A percentile compares a stretch with the other conserved stretches of the same genome.
These are phyloP conservation scores for Trididemnum nubilum DNA, from an alignment of 23 tunicate species.

Conservation along the genomic window DNA sequence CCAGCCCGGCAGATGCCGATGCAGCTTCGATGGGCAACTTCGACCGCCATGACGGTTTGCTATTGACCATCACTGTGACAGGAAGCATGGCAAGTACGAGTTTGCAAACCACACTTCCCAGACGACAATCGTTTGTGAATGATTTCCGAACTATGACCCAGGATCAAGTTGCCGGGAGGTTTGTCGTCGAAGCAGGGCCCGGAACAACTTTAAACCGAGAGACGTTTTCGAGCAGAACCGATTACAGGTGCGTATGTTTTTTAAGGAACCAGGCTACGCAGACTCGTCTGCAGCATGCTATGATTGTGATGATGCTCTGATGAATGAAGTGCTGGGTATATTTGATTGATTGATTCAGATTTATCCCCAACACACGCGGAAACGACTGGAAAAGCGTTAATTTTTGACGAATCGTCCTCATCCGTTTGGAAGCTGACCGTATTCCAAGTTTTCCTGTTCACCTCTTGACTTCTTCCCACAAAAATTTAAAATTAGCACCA, in stretches of 20 bases:
- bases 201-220: slow-evolving; percentile 46
- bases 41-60: slow-evolving; percentile 26
- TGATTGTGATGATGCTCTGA: background rate
- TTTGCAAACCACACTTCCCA: slow-evolving; percentile 37
- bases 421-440: no score
- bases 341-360: no score
- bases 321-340: no score
- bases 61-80: slow-evolving; percentile 40
- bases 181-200: slow-evolving; percentile 52
- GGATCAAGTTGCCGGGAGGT: slow-evolving; percentile 43
- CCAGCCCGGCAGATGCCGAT: slow-evolving; percentile 19
- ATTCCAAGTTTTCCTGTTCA: no score
- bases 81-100: slow-evolving; percentile 23
- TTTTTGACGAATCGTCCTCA: background rate
- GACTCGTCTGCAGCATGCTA: background rate
- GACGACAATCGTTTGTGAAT: slow-evolving; percentile 6
- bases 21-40: slow-evolving; percentile 48
- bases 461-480: no score
- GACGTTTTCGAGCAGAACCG: slow-evolving; percentile 16
- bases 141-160: slow-evolving; percentile 39
- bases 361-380: no score
- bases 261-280: no score
- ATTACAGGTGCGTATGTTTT: slow-evolving; percentile 39
- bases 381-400: background rate
- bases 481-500: no score